These are phyloP conservation scores for Neelides sp. DNA, from an alignment of 1,140 invertebrate species.

Conservation along the genomic window DNA sequence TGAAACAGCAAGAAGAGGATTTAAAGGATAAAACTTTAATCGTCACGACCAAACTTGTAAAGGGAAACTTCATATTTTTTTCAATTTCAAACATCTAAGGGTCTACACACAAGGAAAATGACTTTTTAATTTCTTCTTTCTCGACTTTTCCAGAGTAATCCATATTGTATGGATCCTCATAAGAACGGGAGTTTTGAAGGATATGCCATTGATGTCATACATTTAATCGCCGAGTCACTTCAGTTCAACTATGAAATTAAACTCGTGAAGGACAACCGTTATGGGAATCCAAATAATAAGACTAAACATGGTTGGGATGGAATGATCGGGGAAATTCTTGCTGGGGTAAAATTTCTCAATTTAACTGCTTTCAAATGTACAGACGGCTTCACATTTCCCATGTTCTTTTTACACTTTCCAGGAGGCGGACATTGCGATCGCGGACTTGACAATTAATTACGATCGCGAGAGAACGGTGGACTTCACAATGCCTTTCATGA, in stretches of 20 bases:
- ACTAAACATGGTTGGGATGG: slow-evolving; percentile 43
- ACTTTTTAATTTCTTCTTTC: neutral
- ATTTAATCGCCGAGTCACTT: slow-evolving; percentile 33
- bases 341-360: slow-evolving; percentile 34
- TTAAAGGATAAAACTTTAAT: slow-evolving; percentile 82
- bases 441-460: slow-evolving; percentile 41
- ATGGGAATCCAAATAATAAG: slow-evolving; percentile 37
- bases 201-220: slow-evolving; percentile 35
- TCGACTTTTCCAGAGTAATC: slow-evolving; percentile 56
- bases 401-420: slow-evolving; percentile 21
- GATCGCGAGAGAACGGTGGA: slow-evolving; percentile 32
- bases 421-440: slow-evolving; percentile 43
- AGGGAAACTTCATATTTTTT: slow-evolving; percentile 30
- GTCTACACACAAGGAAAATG: no score
- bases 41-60: slow-evolving; percentile 81
- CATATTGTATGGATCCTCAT: slow-evolving; percentile 73
- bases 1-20: slow-evolving; percentile 25
- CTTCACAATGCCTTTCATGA: slow-evolving; percentile 41
- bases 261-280: slow-evolving; percentile 32
- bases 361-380: neutral
- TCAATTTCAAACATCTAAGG: no score
- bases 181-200: slow-evolving; percentile 35
- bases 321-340: slow-evolving; percentile 43
- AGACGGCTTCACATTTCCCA: neutral
- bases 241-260: slow-evolving; percentile 39